Percentiles rank a stretch among this genome's conserved stretches.
phyloP scores from a whole-genome alignment of 2,113 vertebrate species.

The Coryphaenoides rupestris region DNA sequence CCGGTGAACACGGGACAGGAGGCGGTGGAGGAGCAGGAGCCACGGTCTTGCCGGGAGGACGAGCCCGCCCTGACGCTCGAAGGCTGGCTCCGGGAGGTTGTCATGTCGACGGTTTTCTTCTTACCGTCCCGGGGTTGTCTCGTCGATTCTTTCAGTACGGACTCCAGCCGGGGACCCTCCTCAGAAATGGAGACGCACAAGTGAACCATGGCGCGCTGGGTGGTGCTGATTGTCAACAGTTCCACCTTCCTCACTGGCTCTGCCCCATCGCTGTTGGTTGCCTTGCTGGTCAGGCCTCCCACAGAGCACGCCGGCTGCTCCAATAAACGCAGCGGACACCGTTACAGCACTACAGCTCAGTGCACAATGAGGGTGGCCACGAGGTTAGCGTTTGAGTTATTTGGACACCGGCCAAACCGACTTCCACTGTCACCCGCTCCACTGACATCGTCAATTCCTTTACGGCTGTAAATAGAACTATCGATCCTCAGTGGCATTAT shows the following conservation, averaged over 20 bases:
- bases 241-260: conserved; percentile 49
- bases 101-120: conserved; percentile 33
- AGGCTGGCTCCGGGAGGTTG: conserved; percentile 43
- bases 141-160: conserved; percentile 59
- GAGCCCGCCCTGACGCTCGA: conserved; percentile 38
- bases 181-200: conserved; percentile 58
- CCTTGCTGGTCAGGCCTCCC: conserved; percentile 48
- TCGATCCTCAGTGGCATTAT: too few species aligned
- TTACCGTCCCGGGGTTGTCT: conserved; percentile 23
- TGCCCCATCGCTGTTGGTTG: conserved; percentile 44
- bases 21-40: conserved; percentile 66
- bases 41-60: conserved; percentile 55
- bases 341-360: conserved; percentile 39
- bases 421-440: conserved; percentile 35
- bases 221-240: conserved; percentile 18
- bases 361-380: conserved; percentile 30
- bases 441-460: conserved; percentile 37
- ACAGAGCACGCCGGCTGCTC: conserved; percentile 26
- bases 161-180: conserved; percentile 57
- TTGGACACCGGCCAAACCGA: conserved; percentile 39
- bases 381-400: conserved; percentile 27
- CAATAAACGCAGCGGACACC: conserved; percentile 46
- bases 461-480: conserved; percentile 42
- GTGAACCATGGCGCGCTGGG: conserved; percentile 66
- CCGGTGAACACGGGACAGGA: conserved; percentile 72